Evolutionary conservation across 1,140 invertebrate genomes (phyloP), one percentile per base, ranked within the genome.

Genomic region (Artemia franciscana): DNA sequence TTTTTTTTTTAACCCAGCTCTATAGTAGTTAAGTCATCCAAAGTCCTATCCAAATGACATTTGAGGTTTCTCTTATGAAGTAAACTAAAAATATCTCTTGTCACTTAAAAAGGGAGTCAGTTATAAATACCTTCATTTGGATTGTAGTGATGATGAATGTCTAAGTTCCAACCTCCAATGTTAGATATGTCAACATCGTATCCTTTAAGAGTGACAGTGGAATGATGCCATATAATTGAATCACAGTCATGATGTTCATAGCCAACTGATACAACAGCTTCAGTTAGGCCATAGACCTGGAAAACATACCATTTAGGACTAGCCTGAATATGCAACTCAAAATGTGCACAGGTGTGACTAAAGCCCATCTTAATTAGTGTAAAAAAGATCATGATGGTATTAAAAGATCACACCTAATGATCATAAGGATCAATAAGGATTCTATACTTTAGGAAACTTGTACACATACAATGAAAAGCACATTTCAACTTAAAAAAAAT

Each of bases 91-190:
- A 71, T 12, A 23, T 85, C 78, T 18, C 89, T 86, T 70, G 91
- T 88, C 70, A 94, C 85, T 70, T 92, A 94, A 70, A 97, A 80
- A 72, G 94, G 91, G 18, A 96, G 77, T 30, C 83, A 89, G 1
- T 88, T 88, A 27, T 93, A 93, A 66, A 96, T 93, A 68, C 90
- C 91, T 79, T 95, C 90, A 69, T 92, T 86, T 77, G 94, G 94
- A 72, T 98, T 97, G 74, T 97, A 96, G 72, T 94, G 90, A 72
- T 98, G 93, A 75, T 97, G 93, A 61, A 97, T 92, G 70, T 97
- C 88, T 21, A 98, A 74, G 62, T 93, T 93, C 94, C 93, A 98
- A 9, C 90, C 91, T 1, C 92, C 92, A 57, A 98, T 87, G 71
- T 95, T 90, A 0, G 92, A 93, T 63, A 95, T 94, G 66, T 93